phyloP scores from a whole-genome alignment of 2,113 vertebrate species.

The Dicrurus megarhynchus region DNA sequence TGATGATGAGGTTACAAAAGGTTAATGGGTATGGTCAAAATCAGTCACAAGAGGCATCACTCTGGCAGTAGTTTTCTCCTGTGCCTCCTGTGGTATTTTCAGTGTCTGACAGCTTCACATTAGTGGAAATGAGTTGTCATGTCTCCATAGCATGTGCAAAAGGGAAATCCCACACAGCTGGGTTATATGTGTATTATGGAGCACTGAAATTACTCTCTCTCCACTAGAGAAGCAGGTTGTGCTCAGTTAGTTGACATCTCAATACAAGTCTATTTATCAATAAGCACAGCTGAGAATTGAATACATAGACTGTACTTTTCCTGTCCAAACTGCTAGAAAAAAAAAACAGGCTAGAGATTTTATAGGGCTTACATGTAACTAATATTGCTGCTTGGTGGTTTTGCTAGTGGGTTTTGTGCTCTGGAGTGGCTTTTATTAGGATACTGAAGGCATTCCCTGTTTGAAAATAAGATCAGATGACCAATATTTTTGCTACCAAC shows the following conservation, averaged over 20 bases:
- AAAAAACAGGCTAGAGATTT: not conserved
- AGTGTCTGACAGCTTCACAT: not conserved
- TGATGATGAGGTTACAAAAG: not conserved
- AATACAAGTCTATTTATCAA: not conserved
- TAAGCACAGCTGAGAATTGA: not conserved
- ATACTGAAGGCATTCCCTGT: not conserved
- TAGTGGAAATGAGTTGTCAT: accelerated
- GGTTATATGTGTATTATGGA: accelerated
- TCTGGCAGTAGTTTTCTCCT: not conserved
- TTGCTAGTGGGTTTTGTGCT: not conserved
- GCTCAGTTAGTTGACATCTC: not conserved
- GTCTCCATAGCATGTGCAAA: not conserved
- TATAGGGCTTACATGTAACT: not conserved
- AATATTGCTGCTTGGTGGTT: not conserved
- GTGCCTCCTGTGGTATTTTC: not conserved
- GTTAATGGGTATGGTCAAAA: not conserved
- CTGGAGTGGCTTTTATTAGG: not conserved
- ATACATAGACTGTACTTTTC: not conserved
- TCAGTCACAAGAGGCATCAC: not conserved
- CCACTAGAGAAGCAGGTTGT: not conserved
- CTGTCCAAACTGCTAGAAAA: not conserved
- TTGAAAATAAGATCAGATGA: not conserved
- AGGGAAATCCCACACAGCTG: not conserved
- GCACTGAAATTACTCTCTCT: not conserved
- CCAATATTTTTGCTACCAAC: not conserved